phyloP scores from a whole-genome alignment of 2,888 invertebrate genomes.

The Drosophila quinaria region DNA sequence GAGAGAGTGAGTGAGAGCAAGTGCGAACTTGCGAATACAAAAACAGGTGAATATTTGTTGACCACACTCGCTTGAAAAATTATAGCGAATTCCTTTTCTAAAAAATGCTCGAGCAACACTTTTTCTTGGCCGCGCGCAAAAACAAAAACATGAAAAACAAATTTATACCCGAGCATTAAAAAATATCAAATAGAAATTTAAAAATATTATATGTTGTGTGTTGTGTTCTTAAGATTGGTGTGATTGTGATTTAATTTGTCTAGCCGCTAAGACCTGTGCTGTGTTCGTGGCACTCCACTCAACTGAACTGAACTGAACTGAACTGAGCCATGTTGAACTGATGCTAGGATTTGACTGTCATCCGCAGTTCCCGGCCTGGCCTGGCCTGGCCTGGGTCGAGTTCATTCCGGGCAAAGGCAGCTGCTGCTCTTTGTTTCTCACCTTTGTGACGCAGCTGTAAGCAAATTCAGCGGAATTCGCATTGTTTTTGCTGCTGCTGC shows the following conservation, averaged over 20 bases:
- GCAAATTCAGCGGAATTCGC: slow-evolving; percentile 27
- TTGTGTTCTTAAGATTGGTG: slow-evolving; percentile 1
- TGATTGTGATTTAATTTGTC: slow-evolving; percentile 58
- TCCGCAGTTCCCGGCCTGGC: slow-evolving; percentile 11
- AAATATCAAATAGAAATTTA: slow-evolving; percentile 15
- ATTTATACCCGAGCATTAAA: slow-evolving; percentile 45
- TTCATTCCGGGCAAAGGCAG: slow-evolving; percentile 19
- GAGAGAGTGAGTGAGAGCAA: neutral
- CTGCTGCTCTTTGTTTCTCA: slow-evolving; percentile 61
- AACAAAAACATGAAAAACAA: slow-evolving; percentile 64
- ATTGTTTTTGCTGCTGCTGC: neutral
- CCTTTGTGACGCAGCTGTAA: slow-evolving; percentile 54
- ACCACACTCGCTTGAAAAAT: slow-evolving; percentile 55
- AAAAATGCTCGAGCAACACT: slow-evolving; percentile 16
- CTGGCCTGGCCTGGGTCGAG: slow-evolving; percentile 28
- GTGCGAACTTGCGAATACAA: slow-evolving; percentile 55
- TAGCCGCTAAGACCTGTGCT: slow-evolving; percentile 38
- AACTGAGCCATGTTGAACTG: slow-evolving; percentile 25
- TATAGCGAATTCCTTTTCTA: slow-evolving; percentile 41
- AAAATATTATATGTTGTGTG: neutral
- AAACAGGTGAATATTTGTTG: slow-evolving; percentile 71
- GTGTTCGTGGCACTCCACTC: slow-evolving; percentile 56
- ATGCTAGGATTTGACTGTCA: slow-evolving; percentile 53
- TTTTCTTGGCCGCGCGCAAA: slow-evolving; percentile 35
- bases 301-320: slow-evolving; percentile 20